Percentiles rank a stretch among this genome's conserved stretches.
These are phyloP conservation scores for Ceratina japonica DNA, from an alignment of 1,140 invertebrate genomes.

Conservation along the genomic window DNA sequence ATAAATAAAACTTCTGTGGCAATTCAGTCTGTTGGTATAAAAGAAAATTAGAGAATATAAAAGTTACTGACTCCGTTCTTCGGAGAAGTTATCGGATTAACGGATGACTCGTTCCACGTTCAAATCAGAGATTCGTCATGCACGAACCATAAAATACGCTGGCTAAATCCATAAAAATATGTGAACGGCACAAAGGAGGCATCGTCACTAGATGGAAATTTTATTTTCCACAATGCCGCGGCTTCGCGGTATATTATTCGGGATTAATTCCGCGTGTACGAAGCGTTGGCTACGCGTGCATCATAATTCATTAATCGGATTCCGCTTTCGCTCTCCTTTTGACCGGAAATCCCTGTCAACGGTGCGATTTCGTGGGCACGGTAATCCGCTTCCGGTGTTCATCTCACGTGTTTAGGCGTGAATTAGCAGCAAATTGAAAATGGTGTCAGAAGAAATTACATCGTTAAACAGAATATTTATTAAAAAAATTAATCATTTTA, in stretches of 20 bases:
- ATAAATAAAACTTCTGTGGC: neutral
- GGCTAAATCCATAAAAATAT: slow-evolving; percentile 58
- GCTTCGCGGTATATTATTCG: slow-evolving; percentile 55
- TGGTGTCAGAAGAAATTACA: neutral
- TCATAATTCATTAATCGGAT: slow-evolving; percentile 58
- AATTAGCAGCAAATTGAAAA: neutral
- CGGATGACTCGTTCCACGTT: slow-evolving; percentile 43
- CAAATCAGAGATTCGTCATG: slow-evolving; percentile 55
- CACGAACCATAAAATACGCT: slow-evolving; percentile 49
- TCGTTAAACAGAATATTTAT: too few species aligned
- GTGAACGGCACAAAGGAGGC: slow-evolving; percentile 2
- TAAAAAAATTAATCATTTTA: too few species aligned
- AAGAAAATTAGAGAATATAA: slow-evolving; percentile 41
- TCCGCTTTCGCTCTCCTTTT: neutral
- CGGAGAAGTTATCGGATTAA: slow-evolving; percentile 51
- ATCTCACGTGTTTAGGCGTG: neutral
- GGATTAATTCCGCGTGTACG: slow-evolving; percentile 57
- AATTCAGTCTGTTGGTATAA: neutral
- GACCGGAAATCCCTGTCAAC: slow-evolving; percentile 16
- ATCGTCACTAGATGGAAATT: slow-evolving; percentile 30
- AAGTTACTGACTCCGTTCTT: slow-evolving; percentile 18
- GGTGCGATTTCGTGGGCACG: neutral
- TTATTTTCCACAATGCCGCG: slow-evolving; percentile 51
- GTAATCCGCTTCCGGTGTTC: neutral
- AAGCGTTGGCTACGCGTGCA: slow-evolving; percentile 39